Percentiles rank a stretch among this genome's conserved stretches.
Conservation (phyloP, 2,113 vertebrate genomes). For the Ailurus styani region DNA sequence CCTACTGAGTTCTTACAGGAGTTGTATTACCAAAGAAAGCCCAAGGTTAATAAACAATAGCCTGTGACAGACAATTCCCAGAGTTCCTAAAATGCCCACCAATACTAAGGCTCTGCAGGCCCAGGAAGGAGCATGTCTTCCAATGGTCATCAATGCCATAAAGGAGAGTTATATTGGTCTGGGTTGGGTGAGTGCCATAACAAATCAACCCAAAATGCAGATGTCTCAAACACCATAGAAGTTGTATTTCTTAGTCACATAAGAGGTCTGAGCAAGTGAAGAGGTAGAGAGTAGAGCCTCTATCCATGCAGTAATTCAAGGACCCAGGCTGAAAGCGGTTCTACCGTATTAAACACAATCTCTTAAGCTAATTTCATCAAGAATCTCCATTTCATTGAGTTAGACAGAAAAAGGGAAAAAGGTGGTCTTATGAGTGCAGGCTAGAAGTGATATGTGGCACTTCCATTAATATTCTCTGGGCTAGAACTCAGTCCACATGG, state of each 20-base stretch:
- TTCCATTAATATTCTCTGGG: neutral
- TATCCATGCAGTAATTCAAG: neutral
- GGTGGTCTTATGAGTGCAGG: neutral
- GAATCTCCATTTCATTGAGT: neutral
- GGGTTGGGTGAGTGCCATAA: neutral
- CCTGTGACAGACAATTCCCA: conserved; percentile 10
- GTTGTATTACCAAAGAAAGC: conserved; percentile 68
- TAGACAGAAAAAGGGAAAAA: neutral
- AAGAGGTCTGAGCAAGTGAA: neutral
- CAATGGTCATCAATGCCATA: neutral
- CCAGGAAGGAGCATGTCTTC: neutral
- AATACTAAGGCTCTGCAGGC: neutral
- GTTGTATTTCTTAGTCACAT: neutral
- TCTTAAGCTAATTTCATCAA: neutral
- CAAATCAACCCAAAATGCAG: neutral
- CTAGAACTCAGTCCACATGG: neutral
- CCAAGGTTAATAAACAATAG: conserved; percentile 68
- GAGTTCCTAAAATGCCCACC: neutral
- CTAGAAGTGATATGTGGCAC: neutral
- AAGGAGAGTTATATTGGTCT: neutral
- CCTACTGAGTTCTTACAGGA: conserved; percentile 52
- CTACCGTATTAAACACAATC: neutral
- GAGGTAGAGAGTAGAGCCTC: neutral
- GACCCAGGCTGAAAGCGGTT: neutral
- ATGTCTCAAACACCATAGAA: neutral